Base-by-base conservation (phyloP, 2,888 invertebrate genomes). In the Drosophila antonietae region DNA sequence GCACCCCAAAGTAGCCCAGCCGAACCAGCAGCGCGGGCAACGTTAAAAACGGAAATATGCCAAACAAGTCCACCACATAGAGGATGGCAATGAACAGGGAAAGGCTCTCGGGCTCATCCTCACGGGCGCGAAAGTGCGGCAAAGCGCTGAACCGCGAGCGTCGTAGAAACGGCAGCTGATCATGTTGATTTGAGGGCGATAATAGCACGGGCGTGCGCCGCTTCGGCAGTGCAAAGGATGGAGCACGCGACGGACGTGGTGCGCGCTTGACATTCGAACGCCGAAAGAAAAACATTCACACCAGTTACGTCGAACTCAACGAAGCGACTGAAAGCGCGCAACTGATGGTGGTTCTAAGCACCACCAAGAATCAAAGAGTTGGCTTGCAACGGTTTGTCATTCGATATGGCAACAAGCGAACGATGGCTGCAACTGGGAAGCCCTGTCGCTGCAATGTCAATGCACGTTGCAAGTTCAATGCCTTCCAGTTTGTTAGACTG, bases 41-140 rank as follows among this genome's bases (percentile, higher is more conserved):
- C 0, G 96, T 95, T 15, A 97, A 94, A 2, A 97, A 95, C 0
- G 97, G 97, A 89, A 97, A 97, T 0, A 97, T 96, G 47, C 97
- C 97, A 89, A 97, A 97, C 52, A 97, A 94, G 91, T 97, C 97
- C 20, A 97, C 94, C 33, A 97, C 95, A 91, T 97, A 97, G 46
- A 97, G 93, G 15, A 95, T 93, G 0, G 96, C 95, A 90, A 96
- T 95, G 53, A 96, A 90, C 4, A 96, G 93, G 39, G 96, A 95
- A 7, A 97, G 93, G 64, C 84, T 91, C 58, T 91, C 88, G 5
- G 86, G 81, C 33, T 86, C 89, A 60, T 90, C 79, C 64, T 83
- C 79, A 51, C 82, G 81, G 41, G 82, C 81, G 5, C 90, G 89
- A 63, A 92, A 89, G 59, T 91, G 90, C 2, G 92, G 92, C 71